A percentile compares a stretch with the other conserved stretches of the same genome.
phyloP scores from a whole-genome alignment of 2,113 vertebrate genomes.

The Cyprinodon variegatus region DNA sequence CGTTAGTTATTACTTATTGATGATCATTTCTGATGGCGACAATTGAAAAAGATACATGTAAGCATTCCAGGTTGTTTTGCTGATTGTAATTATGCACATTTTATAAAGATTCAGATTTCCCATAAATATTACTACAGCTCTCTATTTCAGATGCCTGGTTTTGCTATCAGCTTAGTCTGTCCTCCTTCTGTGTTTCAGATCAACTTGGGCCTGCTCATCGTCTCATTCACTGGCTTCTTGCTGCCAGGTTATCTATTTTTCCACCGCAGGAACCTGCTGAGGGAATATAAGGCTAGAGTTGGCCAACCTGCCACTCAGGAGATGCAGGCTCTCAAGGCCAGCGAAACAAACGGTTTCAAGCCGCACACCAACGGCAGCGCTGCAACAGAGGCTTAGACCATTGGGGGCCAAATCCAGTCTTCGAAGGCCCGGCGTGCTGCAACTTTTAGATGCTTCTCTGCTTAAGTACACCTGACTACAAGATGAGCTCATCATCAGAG shows the following conservation, averaged over 20 bases:
- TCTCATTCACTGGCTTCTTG: conserved; percentile 83
- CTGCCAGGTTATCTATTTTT: conserved; percentile 85
- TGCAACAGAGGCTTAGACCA: conserved; percentile 58
- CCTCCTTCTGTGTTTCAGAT: conserved; percentile 63
- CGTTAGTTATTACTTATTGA: no score
- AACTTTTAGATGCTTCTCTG: no score
- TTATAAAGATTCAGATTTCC: no score
- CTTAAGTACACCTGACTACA: no score
- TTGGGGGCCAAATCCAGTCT: no score
- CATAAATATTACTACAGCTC: no score
- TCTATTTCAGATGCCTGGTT: not conserved
- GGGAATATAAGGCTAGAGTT: conserved; percentile 52
- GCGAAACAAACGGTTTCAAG: conserved; percentile 65
- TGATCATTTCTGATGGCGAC: no score
- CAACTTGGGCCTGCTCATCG: conserved; percentile 81
- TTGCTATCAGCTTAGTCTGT: not conserved
- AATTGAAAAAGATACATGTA: no score
- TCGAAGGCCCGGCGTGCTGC: no score
- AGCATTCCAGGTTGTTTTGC: no score
- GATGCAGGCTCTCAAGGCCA: conserved; percentile 57
- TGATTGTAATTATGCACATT: no score
- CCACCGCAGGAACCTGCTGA: conserved; percentile 74
- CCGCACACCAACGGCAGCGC: conserved; percentile 69
- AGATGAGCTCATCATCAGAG: no score
- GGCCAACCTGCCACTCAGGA: conserved; percentile 42